Conservation (phyloP, 2,888 invertebrate genomes). For the Agonopterix subpropinquella region DNA sequence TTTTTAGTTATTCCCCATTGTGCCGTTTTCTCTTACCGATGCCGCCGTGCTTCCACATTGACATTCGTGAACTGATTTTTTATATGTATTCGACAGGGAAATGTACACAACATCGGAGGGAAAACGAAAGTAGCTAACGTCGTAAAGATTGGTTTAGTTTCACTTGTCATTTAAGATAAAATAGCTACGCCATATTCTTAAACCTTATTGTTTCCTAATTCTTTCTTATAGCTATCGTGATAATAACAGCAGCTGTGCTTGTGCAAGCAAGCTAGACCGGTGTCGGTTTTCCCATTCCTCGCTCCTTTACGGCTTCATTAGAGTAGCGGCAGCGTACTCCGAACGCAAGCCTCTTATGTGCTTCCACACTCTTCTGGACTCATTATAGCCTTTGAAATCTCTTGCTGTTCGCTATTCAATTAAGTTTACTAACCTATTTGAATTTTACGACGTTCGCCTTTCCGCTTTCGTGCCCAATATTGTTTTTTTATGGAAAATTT, state of each 20-base stretch:
- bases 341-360: slow-evolving; percentile 35
- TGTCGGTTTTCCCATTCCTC: slow-evolving; percentile 53
- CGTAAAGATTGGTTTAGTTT: too few relatives aligned
- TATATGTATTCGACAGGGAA: too few relatives aligned
- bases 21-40: slow-evolving; percentile 25
- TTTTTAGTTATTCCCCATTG: slow-evolving; percentile 44
- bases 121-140: too few relatives aligned
- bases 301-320: slow-evolving; percentile 65
- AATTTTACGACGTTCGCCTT: slow-evolving; percentile 2
- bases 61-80: slow-evolving; percentile 2
- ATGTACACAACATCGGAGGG: too few relatives aligned
- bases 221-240: slow-evolving; percentile 41
- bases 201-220: slow-evolving; percentile 32
- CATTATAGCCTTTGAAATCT: slow-evolving; percentile 7
- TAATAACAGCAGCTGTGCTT: slow-evolving; percentile 52
- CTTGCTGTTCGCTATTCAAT: slow-evolving; percentile 32
- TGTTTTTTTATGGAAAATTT: too few relatives aligned
- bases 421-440: slow-evolving; percentile 26
- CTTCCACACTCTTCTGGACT: slow-evolving; percentile 25
- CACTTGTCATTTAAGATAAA: too few relatives aligned
- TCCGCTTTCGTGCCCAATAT: not conserved
- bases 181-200: too few relatives aligned
- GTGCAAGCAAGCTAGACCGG: slow-evolving; percentile 17
- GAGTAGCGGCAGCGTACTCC: slow-evolving; percentile 28
- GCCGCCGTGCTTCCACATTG: slow-evolving; percentile 3